Evolutionary conservation across 2,113 vertebrate species (phyloP), one percentile per base, ranked within the genome.

Genomic region (Xenus cinereus): DNA sequence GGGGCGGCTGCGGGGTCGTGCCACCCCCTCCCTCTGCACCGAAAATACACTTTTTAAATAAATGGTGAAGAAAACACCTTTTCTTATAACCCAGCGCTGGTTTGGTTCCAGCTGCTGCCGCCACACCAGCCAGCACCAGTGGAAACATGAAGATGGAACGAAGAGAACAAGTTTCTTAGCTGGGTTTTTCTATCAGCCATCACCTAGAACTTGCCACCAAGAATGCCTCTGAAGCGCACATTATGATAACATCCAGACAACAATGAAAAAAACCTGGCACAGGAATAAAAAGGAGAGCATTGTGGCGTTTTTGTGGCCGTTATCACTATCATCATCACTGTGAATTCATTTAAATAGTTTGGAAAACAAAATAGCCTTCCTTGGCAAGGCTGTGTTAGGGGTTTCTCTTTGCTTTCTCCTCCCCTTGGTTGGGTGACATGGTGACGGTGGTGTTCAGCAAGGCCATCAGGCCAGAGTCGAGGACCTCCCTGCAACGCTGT

Each of bases 1-100:
- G 33, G 41, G 22, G 24, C 4, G 41, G 39, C 82, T 7, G 3
- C 10, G 32, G 74, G 56, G 15, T 35, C 0, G 0, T 14, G 30
- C 41, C 85, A 74, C 33, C 66, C 8, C 21, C 41, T 51, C 92
- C 12, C 72, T 2, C 43, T 3, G 45, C 14, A 1, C 14, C 4
- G 21, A 48, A 48, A 35, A 20, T 6, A 14, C 35, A 3, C 15
- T 8, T 35, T 10, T 26, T 14, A 35, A 30, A 83, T 2, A 46
- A 64, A 11, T 2, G 18, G 28, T 2, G 39, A 68, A 54, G 37
- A 50, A 46, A 74, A 43, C 14, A 33, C 15, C 37, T 74, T 32
- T 93, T 45, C 64, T 56, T 13, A 15, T 2, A 35, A 37, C 7
- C 37, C 43, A 37, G 12, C 23, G 1, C 16, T 4, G 10, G 10